A percentile compares a stretch with the other conserved stretches of the same genome.
These are phyloP conservation scores for Cheilosia pagana DNA, from an alignment of 2,888 invertebrate species.

Conservation along the genomic window DNA sequence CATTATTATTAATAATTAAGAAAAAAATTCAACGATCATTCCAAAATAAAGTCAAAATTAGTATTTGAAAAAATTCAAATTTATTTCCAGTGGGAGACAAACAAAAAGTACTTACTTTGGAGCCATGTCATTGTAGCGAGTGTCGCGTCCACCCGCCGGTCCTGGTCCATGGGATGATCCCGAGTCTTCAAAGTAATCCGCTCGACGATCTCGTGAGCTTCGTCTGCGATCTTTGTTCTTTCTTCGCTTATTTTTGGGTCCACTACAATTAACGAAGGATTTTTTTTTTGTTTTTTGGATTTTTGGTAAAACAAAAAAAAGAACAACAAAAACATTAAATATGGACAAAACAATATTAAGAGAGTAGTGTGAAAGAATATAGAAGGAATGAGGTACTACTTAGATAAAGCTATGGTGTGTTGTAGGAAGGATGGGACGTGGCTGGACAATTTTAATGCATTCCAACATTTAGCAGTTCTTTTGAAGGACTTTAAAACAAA, in stretches of 20 bases:
- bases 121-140: constrained; percentile 93
- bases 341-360: constrained; percentile 57
- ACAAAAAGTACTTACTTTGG: constrained; percentile 89
- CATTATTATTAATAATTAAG: constrained; percentile 29
- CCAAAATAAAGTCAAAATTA: constrained; percentile 23
- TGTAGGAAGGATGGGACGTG: neutral
- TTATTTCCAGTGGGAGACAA: constrained; percentile 10
- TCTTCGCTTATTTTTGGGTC: constrained; percentile 83
- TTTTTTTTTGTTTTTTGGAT: constrained; percentile 42
- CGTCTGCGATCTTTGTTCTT: constrained; percentile 83
- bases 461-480: neutral
- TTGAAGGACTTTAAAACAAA: too few species aligned
- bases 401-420: constrained; percentile 25
- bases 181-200: constrained; percentile 84
- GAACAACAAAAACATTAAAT: constrained; percentile 50
- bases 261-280: constrained; percentile 79
- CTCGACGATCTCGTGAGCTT: constrained; percentile 80
- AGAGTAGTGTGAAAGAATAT: constrained; percentile 56
- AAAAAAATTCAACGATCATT: constrained; percentile 52
- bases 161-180: constrained; percentile 84
- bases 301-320: constrained; percentile 33
- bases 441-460: neutral
- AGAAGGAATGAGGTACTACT: constrained; percentile 3
- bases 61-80: constrained; percentile 4
- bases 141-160: constrained; percentile 85